Base-by-base conservation (phyloP, 2,888 invertebrate genomes). In the Erebia aethiops region DNA sequence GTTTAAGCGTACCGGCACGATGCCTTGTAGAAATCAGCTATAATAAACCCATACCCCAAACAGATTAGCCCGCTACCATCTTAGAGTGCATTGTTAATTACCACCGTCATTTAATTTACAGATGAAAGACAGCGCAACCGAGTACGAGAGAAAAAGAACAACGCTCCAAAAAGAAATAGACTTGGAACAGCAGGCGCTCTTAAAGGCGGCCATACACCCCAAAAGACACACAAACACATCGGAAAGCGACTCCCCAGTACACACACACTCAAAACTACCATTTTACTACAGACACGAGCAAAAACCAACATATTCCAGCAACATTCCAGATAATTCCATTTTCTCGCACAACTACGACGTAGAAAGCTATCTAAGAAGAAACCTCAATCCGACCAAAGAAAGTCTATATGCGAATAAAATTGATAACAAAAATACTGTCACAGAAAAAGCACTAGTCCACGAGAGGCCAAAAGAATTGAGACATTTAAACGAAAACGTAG, bases 161-260 rank as follows among this genome's bases (percentile, higher is more conserved):
- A 89, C 91, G 7, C 80, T 94, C 16, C 94, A 94, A 73, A 86
- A 87, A 57, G 93, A 94, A 35, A 92, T 94, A 67, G 89, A 94
- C 68, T 74, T 79, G 0, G 91, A 93, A 74, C 83, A 88, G 35
- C 77, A 84, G 11, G 82, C 84, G 10, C 72, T 87, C 1, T 61
- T 83, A 0, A 80, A 87, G 51, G 77, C 82, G 2, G 73, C 73
- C 16, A 72, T 71, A 16, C 75, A 75, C 18, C 73, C 73, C 5
- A 72, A 74, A 46, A 61, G 72, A 58, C 60, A 63, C 14, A 54
- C 77, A 1, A 63, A 72, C 66, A 77, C 79, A 1, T 82, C 89
- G 0, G 78, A 79, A 54, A 87, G 84, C 75, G 89, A 89, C 61
- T 69, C 74, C 0, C 72, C 68, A 0, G 58, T 73, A 81, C 81